phyloP scores from a whole-genome alignment of 2,888 invertebrate genomes.

The Amphipoea oculea region DNA sequence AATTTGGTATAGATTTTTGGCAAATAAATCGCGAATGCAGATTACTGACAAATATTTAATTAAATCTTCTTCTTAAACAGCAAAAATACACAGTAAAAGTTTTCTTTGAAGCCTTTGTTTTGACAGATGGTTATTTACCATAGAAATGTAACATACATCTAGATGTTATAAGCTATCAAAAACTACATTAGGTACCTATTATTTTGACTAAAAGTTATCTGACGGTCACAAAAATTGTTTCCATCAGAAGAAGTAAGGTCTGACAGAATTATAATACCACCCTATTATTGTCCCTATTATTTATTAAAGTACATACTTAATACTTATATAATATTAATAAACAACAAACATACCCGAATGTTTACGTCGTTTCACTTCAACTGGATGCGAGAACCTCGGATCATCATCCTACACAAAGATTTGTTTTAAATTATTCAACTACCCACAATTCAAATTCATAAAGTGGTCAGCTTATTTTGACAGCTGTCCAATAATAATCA shows the following conservation, averaged over 20 bases:
- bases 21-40: too few relatives aligned
- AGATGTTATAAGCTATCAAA: not conserved
- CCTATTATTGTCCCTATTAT: not conserved
- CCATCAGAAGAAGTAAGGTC: not conserved
- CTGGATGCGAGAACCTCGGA: slow-evolving; percentile 74
- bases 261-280: not conserved
- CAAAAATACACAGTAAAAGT: too few relatives aligned
- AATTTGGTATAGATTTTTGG: too few relatives aligned
- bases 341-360: slow-evolving; percentile 71
- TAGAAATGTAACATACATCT: too few relatives aligned
- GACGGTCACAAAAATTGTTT: too few relatives aligned
- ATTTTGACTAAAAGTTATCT: not conserved
- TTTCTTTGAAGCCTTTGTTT: not conserved
- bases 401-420: slow-evolving; percentile 72
- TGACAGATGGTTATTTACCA: not conserved
- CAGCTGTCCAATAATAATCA: not conserved
- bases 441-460: slow-evolving; percentile 34
- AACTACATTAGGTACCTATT: not conserved
- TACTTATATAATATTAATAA: not conserved
- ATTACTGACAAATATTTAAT: too few relatives aligned
- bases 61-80: not conserved
- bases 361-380: slow-evolving; percentile 66
- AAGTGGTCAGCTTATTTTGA: not conserved
- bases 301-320: too few relatives aligned
- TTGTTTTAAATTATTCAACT: slow-evolving; percentile 14